phyloP scores from a whole-genome alignment of 2,113 vertebrate species.

The Vimba vimba region DNA sequence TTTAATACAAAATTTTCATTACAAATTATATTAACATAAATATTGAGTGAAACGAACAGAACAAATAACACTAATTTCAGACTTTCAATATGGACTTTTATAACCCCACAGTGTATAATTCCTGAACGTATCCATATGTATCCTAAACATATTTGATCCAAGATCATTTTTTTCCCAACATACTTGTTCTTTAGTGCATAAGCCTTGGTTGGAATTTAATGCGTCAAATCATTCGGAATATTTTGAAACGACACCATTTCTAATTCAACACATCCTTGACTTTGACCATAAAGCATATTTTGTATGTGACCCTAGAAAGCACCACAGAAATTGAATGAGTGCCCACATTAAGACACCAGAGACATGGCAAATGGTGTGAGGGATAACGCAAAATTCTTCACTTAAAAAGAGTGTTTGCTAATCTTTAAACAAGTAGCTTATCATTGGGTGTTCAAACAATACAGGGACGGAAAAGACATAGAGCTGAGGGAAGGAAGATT shows the following conservation, averaged over 20 bases:
- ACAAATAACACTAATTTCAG: background rate
- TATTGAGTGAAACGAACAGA: background rate
- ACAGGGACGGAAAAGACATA: slow-evolving; percentile 33
- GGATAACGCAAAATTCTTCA: background rate
- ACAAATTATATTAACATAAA: background rate
- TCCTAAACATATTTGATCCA: background rate
- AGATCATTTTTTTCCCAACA: background rate
- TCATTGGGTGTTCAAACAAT: background rate
- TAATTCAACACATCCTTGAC: slow-evolving; percentile 10
- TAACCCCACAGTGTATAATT: background rate
- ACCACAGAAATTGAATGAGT: background rate
- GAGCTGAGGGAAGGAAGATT: slow-evolving; percentile 50
- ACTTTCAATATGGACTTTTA: background rate
- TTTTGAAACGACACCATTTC: slow-evolving; percentile 12
- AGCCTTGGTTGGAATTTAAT: background rate
- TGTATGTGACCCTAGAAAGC: background rate
- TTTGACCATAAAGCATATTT: background rate
- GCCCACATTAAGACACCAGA: slow-evolving; percentile 17
- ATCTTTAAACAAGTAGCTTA: slow-evolving; percentile 9
- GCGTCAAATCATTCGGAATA: background rate
- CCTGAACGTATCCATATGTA: background rate
- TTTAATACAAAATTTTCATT: background rate
- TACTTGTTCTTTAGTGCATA: background rate
- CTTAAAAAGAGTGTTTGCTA: background rate
- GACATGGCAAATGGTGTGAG: slow-evolving; percentile 12